Conservation (phyloP, 2,797 vertebrate species). For the Eupleurogrammus muticus region DNA sequence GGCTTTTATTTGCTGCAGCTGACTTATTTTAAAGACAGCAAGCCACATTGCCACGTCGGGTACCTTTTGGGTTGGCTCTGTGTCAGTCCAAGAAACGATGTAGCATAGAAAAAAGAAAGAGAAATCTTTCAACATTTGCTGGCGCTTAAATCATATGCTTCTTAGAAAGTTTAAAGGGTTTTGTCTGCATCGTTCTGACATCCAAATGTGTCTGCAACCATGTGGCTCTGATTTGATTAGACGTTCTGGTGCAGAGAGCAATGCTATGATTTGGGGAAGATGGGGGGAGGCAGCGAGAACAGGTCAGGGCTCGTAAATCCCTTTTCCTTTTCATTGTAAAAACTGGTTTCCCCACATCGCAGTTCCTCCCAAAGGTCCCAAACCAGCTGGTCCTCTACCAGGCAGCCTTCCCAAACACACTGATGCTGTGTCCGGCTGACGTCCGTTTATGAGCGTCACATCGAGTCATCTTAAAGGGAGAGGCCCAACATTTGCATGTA, state of each 20-base stretch:
- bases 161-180: slow-evolving; percentile 46
- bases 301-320: slow-evolving; percentile 82
- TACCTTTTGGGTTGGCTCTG: slow-evolving; percentile 4
- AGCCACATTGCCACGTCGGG: slow-evolving; percentile 22
- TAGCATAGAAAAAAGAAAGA: background rate
- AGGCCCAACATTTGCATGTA: slow-evolving; percentile 77
- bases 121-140: slow-evolving; percentile 18
- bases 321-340: slow-evolving; percentile 81
- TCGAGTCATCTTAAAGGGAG: slow-evolving; percentile 69
- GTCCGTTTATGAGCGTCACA: slow-evolving; percentile 73
- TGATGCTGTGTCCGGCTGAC: slow-evolving; percentile 55
- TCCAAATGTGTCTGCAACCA: slow-evolving; percentile 61
- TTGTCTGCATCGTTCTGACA: slow-evolving; percentile 63
- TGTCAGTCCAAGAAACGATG: slow-evolving; percentile 17
- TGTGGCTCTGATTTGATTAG: slow-evolving; percentile 77
- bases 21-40: slow-evolving; percentile 44
- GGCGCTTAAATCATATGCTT: slow-evolving; percentile 44
- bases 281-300: slow-evolving; percentile 71
- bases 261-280: slow-evolving; percentile 75
- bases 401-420: slow-evolving; percentile 66
- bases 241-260: slow-evolving; percentile 62
- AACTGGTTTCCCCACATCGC: slow-evolving; percentile 65
- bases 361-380: slow-evolving; percentile 60
- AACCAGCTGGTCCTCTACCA: slow-evolving; percentile 72
- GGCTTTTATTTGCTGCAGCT: slow-evolving; percentile 27